A percentile compares a stretch with the other conserved stretches of the same genome.
Conservation (phyloP, 2,888 invertebrate species). For the Lagria hirta region DNA sequence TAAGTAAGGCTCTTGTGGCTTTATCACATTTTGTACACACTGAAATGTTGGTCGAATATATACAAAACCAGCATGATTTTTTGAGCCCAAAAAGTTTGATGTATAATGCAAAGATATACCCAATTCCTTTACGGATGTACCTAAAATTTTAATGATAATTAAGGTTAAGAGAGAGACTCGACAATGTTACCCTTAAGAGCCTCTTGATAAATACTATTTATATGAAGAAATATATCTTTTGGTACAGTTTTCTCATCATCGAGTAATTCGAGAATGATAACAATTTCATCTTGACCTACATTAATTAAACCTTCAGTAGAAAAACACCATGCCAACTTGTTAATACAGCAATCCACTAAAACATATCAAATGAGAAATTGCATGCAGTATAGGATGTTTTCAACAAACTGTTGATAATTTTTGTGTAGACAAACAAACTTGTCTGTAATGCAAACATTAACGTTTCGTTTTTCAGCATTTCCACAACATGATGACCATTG, state of each 20-base stretch:
- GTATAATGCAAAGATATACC: constrained; percentile 67
- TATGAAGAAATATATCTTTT: constrained; percentile 73
- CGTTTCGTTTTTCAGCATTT: constrained; percentile 62
- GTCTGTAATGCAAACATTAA: constrained; percentile 73
- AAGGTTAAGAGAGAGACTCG: background rate
- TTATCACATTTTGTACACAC: constrained; percentile 72
- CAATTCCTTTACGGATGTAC: constrained; percentile 69
- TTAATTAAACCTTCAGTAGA: constrained; percentile 74
- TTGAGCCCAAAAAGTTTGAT: constrained; percentile 65
- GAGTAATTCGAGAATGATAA: constrained; percentile 70
- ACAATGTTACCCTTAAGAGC: constrained; percentile 59
- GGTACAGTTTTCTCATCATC: constrained; percentile 65
- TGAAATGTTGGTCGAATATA: constrained; percentile 79
- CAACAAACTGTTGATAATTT: constrained; percentile 72
- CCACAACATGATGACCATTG: constrained; percentile 60
- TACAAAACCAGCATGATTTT: constrained; percentile 80
- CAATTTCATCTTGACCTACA: constrained; percentile 81
- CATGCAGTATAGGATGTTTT: too few relatives aligned
- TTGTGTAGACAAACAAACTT: constrained; percentile 73
- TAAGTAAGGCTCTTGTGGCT: constrained; percentile 72
- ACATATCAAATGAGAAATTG: too few relatives aligned
- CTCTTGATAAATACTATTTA: constrained; percentile 71
- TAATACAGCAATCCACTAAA: constrained; percentile 75
- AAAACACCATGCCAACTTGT: constrained; percentile 74
- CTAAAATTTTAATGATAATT: constrained; percentile 50